Evolutionary conservation across 2,888 invertebrate species (phyloP).

Genomic region (Antitype chi): DNA sequence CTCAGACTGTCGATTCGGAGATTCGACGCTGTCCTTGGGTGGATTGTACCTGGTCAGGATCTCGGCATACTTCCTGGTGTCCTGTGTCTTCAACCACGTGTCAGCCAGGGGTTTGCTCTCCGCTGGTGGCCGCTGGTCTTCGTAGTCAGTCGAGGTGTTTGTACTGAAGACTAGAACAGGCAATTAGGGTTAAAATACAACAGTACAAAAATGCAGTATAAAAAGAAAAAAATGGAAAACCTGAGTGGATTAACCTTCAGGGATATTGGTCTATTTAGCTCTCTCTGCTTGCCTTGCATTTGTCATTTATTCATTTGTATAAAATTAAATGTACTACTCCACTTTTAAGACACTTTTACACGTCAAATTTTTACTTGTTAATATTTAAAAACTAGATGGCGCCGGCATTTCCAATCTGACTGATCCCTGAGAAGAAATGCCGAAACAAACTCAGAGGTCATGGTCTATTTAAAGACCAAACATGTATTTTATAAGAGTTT

Average conservation of each 20-base stretch:
- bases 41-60: conserved; percentile 73
- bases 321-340: background rate
- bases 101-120: conserved; percentile 69
- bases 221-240: background rate
- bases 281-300: background rate
- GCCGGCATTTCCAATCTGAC: no score
- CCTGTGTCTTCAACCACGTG: conserved; percentile 74
- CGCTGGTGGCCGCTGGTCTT: conserved; percentile 50
- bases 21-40: conserved; percentile 15
- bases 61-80: conserved; percentile 77
- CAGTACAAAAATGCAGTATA: background rate
- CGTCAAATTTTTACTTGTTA: no score
- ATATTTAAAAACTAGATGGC: no score
- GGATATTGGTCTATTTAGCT: background rate
- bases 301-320: background rate
- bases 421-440: no score
- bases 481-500: no score
- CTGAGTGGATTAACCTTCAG: background rate
- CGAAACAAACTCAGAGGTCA: no score
- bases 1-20: background rate
- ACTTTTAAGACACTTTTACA: no score
- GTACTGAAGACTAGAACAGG: conserved; percentile 62
- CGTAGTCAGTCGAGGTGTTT: conserved; percentile 68
- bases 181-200: background rate
- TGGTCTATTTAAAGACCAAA: no score